Base-by-base conservation (phyloP, 2,797 vertebrate genomes). In the Holocentrus rufus region DNA sequence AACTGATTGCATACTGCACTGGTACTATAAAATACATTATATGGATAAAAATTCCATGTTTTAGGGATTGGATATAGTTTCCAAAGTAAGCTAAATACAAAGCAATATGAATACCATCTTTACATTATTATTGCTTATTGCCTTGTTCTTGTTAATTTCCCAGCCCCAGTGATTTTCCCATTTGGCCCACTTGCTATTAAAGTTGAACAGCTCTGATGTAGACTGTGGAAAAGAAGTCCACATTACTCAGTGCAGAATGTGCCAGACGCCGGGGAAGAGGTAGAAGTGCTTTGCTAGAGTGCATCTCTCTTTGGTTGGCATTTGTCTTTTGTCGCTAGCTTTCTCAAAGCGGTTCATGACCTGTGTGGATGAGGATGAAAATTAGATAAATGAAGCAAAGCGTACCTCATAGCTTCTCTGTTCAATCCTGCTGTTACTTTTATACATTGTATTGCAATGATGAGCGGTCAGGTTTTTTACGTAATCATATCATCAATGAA, bases 301-400 rank as follows among this genome's bases (percentile, higher is more conserved):
- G 57, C 46, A 71, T 86, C 93, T 87, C 8, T 94, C 91, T 81
- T 79, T 91, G 66, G 71, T 78, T 5, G 92, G 75, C 92, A 94
- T 94, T 84, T 94, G 93, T 23, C 7, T 72, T 27, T 4, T 71
- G 1, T 0, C 2, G 0, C 0, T 0, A 11, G 0, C 0, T 0
- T 39, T 17, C 52, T 92, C 89, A 85, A 93, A 93, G 11, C 39
- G 60, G 0, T 0, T 27, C 81, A 88, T 74, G 60, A 93, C 87
- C 93, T 94, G 82, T 65, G 36, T n/a, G 22, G 22, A 22, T 42
- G 42, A 81, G 85, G 70, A 77, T 20, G 20, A 60, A 34, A 17
- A 5, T 46, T 39, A 36, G 20, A 55, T 39, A 39, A 36, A 25
- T n/a, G 22, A 1, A 42, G 18, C 11, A 49, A 18, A n/a, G 17